Evolutionary conservation across 1,140 invertebrate species (phyloP).

Genomic region (Antheraea pernyi): DNA sequence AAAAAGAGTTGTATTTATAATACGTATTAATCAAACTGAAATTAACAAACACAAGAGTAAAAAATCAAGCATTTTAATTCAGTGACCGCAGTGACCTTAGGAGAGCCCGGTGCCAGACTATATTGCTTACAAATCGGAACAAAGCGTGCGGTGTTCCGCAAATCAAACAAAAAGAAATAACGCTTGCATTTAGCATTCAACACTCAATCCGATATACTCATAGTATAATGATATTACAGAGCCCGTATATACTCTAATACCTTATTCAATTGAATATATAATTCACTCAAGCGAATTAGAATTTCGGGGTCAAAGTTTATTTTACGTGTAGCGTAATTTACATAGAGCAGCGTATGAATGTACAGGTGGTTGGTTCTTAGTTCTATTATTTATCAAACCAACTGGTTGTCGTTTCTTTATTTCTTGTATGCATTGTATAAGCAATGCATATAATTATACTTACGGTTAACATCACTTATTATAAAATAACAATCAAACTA

Average conservation of each 20-base stretch:
- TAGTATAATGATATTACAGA: neutral
- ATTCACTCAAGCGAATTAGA: neutral
- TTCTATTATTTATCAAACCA: too few relatives aligned
- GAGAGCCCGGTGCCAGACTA: slow-evolving; percentile 4
- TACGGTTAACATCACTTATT: too few relatives aligned
- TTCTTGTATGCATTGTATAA: too few relatives aligned
- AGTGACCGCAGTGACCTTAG: neutral
- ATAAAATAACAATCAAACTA: too few relatives aligned
- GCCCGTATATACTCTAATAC: neutral
- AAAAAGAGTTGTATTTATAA: too few relatives aligned
- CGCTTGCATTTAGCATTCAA: neutral
- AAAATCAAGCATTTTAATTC: neutral
- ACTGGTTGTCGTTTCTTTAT: too few relatives aligned
- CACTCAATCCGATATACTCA: neutral
- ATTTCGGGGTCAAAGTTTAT: neutral
- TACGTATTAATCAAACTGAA: too few relatives aligned
- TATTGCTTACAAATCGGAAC: slow-evolving; percentile 38
- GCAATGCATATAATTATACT: too few relatives aligned
- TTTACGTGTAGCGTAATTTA: neutral
- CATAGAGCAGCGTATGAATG: too few relatives aligned
- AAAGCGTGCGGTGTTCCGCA: slow-evolving; percentile 36
- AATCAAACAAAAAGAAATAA: slow-evolving; percentile 18
- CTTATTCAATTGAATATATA: neutral
- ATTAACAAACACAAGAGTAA: neutral
- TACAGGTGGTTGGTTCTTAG: too few relatives aligned